Evolutionary conservation across 2,797 vertebrate genomes (phyloP).

Genomic region (Rallus crepitans): DNA sequence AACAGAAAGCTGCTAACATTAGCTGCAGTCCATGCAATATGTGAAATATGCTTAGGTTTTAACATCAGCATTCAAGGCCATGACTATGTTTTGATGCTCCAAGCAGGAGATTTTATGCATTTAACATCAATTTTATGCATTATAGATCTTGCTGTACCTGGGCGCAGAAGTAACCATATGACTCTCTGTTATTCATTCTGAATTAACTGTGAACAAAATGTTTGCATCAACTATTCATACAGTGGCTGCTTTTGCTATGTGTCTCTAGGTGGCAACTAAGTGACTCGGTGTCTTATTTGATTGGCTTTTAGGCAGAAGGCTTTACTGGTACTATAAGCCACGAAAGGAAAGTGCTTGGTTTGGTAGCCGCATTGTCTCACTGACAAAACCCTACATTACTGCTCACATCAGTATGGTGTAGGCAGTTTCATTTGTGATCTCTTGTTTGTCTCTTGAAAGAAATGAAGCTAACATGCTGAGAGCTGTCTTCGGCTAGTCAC

Average conservation of each 20-base stretch:
- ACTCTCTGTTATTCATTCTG: constrained; percentile 48
- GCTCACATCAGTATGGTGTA: constrained; percentile 33
- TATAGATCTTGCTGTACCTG: constrained; percentile 23
- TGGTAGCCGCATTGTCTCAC: constrained; percentile 16
- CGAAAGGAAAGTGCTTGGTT: neutral
- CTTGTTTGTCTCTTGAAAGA: constrained; percentile 65
- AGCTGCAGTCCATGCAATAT: constrained; percentile 32
- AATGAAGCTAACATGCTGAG: constrained; percentile 70
- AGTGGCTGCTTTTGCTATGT: constrained; percentile 14
- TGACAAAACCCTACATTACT: constrained; percentile 41
- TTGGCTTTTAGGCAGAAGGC: constrained; percentile 55
- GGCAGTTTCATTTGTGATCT: constrained; percentile 70
- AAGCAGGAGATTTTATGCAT: constrained; percentile 65
- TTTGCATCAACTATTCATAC: constrained; percentile 25
- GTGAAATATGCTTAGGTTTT: constrained; percentile 42
- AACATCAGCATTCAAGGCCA: constrained; percentile 56
- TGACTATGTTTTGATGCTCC: constrained; percentile 56
- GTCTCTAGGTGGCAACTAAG: constrained; percentile 52
- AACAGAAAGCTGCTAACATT: constrained; percentile 45
- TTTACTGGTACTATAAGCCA: constrained; percentile 11
- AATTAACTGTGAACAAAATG: constrained; percentile 57
- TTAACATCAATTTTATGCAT: constrained; percentile 70
- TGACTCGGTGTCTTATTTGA: constrained; percentile 42
- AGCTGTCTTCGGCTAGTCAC: constrained; percentile 71
- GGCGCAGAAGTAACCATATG: neutral